These are phyloP conservation scores for Drosophila macrothrix DNA, from an alignment of 2,888 invertebrate species.

Conservation along the genomic window DNA sequence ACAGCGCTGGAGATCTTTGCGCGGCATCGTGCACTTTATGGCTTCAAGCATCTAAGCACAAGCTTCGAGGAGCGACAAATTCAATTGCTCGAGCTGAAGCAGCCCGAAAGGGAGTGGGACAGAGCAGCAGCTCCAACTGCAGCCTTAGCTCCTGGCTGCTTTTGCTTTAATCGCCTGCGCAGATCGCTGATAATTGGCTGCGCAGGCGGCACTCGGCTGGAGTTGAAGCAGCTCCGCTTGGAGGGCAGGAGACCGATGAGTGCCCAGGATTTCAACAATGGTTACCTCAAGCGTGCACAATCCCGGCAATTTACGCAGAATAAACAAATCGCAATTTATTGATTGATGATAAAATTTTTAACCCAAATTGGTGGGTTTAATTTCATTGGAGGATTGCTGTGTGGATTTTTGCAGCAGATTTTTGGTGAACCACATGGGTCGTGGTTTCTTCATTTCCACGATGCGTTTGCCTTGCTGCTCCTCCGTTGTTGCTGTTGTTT, in stretches of 20 bases:
- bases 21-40: slow-evolving; percentile 89
- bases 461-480: slow-evolving; percentile 91
- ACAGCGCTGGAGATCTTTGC: slow-evolving; percentile 89
- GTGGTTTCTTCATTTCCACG: slow-evolving; percentile 93
- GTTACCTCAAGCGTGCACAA: slow-evolving; percentile 87
- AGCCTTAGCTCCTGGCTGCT: slow-evolving; percentile 86
- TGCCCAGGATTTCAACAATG: slow-evolving; percentile 94
- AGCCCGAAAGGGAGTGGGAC: slow-evolving; percentile 27
- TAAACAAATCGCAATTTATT: slow-evolving; percentile 60
- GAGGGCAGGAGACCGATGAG: slow-evolving; percentile 90
- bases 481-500: slow-evolving; percentile 87
- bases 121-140: slow-evolving; percentile 71
- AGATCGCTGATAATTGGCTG: slow-evolving; percentile 89
- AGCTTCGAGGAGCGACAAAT: slow-evolving; percentile 87
- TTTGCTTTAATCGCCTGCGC: slow-evolving; percentile 87
- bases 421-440: slow-evolving; percentile 95
- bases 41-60: slow-evolving; percentile 88
- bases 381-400: slow-evolving; percentile 88
- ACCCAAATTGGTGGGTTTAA: slow-evolving; percentile 90
- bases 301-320: slow-evolving; percentile 54
- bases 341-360: slow-evolving; percentile 80
- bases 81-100: slow-evolving; percentile 87
- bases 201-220: slow-evolving; percentile 88
- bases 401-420: slow-evolving; percentile 93
- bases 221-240: slow-evolving; percentile 88